These are phyloP conservation scores for Watsonalla cultraria DNA, from an alignment of 2,888 invertebrate species.

Conservation along the genomic window DNA sequence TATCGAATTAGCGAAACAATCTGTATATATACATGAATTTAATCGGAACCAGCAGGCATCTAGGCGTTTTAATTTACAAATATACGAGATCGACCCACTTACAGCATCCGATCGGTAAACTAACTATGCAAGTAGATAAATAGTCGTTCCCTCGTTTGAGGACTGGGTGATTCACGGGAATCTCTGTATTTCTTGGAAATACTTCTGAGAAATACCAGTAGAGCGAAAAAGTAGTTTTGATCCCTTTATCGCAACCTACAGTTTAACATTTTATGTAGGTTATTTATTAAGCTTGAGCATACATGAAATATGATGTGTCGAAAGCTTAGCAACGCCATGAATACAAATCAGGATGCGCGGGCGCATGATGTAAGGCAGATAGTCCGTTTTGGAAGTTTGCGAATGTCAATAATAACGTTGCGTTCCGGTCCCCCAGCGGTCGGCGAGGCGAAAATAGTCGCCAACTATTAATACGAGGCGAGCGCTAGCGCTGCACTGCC, in stretches of 20 bases:
- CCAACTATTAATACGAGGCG: constrained; percentile 73
- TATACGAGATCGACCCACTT: not conserved
- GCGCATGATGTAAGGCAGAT: constrained; percentile 46
- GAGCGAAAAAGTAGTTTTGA: constrained; percentile 4
- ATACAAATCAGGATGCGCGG: constrained; percentile 26
- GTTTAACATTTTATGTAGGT: constrained; percentile 5
- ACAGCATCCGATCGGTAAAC: constrained; percentile 4
- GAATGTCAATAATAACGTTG: constrained; percentile 76
- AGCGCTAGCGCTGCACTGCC: constrained; percentile 74
- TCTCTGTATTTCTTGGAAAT: constrained; percentile 3
- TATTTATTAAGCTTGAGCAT: not conserved
- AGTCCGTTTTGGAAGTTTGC: constrained; percentile 60
- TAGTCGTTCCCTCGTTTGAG: constrained; percentile 13
- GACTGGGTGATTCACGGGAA: constrained; percentile 12
- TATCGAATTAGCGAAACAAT: not conserved
- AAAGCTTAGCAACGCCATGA: not conserved
- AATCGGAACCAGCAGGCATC: not conserved
- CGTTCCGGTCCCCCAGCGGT: constrained; percentile 66
- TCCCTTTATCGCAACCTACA: constrained; percentile 3
- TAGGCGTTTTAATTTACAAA: not conserved
- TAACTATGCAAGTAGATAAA: constrained; percentile 15
- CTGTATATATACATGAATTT: not conserved
- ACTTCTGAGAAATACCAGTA: not conserved
- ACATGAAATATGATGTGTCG: too few relatives aligned
- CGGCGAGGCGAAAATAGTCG: constrained; percentile 73